These are phyloP conservation scores for Percopsis omiscomaycus DNA, from an alignment of 2,797 vertebrate genomes.

Conservation along the genomic window DNA sequence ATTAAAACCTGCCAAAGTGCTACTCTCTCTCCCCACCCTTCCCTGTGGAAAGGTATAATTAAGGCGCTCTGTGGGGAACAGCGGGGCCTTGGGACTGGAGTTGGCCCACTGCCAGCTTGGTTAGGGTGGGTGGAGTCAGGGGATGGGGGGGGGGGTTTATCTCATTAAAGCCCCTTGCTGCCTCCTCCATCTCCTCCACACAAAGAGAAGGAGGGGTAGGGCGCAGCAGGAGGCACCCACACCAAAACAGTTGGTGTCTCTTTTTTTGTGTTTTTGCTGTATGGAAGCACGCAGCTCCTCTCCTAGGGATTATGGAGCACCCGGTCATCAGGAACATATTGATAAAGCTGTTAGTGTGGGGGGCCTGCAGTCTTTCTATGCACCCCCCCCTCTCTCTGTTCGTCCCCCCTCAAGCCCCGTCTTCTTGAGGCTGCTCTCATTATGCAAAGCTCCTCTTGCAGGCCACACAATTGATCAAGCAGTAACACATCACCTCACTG, in stretches of 20 bases:
- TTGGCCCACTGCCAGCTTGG: conserved; percentile 38
- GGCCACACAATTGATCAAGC: conserved; percentile 73
- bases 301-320: conserved; percentile 36
- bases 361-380: conserved; percentile 57
- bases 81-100: conserved; percentile 31
- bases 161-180: conserved; percentile 12
- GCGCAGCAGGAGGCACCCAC: conserved; percentile 6
- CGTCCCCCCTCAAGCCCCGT: conserved; percentile 32
- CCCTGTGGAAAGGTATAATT: conserved; percentile 59
- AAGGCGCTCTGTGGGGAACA: conserved; percentile 48
- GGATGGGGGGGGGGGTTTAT: conserved; percentile 22
- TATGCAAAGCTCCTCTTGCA: conserved; percentile 73
- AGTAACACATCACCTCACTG: conserved; percentile 63
- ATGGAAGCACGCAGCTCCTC: conserved; percentile 30
- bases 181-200: conserved; percentile 11
- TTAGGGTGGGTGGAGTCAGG: conserved; percentile 25
- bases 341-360: conserved; percentile 65
- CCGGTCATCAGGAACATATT: conserved; percentile 55
- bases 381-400: conserved; percentile 28
- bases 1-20: conserved; percentile 29
- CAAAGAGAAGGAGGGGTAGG: conserved; percentile 1
- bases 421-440: conserved; percentile 74
- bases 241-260: conserved; percentile 13
- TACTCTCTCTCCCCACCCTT: conserved; percentile 32
- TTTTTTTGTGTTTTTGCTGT: conserved; percentile 24